These are phyloP conservation scores for Otolemur crassicaudatus DNA, from an alignment of 2,797 vertebrate species.

Conservation along the genomic window DNA sequence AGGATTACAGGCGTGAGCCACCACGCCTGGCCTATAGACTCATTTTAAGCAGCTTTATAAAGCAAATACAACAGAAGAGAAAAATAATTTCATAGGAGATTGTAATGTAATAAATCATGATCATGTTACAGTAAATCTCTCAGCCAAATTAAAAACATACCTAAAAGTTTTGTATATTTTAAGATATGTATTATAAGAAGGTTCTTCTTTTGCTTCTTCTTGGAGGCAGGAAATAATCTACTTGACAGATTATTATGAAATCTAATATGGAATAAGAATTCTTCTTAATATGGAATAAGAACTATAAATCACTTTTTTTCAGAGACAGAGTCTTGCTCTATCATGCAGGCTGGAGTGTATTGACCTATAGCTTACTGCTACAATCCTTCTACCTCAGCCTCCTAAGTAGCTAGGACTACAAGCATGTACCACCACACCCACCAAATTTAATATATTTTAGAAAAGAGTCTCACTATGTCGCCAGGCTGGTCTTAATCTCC, in stretches of 20 bases:
- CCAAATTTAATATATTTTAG: neutral
- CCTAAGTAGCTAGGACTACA: neutral
- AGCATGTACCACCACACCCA: neutral
- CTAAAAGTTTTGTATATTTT: neutral
- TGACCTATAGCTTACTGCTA: neutral
- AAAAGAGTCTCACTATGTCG: neutral
- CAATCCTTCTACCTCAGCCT: neutral
- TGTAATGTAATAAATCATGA: neutral
- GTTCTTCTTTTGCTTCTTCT: neutral
- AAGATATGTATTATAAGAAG: conserved; percentile 18
- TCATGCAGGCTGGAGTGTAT: neutral
- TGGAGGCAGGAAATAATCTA: conserved; percentile 4
- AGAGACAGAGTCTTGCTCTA: neutral
- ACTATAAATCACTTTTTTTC: neutral
- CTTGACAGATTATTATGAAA: neutral
- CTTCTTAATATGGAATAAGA: neutral
- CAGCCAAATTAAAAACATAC: neutral
- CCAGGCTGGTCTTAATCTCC: neutral
- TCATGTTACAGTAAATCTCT: neutral
- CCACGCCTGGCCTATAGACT: neutral
- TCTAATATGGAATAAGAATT: neutral
- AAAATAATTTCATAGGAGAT: neutral
- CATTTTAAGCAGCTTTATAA: neutral
- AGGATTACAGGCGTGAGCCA: too few relatives aligned
- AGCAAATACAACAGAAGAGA: neutral